Evolutionary conservation across 37 sponge, comb jelly and placozoan species (phyloP).

Genomic region (Cladorhizidae sp.): DNA sequence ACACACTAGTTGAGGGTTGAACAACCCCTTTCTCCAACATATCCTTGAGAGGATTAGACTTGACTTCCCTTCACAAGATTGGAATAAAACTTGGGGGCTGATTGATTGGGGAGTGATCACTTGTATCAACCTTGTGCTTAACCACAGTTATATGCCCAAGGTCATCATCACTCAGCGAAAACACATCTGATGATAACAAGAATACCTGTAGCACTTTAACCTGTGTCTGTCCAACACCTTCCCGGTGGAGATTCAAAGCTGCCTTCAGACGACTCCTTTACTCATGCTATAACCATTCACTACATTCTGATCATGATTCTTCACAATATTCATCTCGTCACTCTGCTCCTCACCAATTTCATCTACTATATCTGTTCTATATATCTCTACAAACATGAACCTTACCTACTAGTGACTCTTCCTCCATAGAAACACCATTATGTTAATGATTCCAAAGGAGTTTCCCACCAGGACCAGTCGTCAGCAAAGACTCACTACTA

Average conservation of each 20-base stretch:
- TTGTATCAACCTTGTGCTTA: conserved; percentile 21
- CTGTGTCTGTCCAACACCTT: neutral
- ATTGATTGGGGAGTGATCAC: conserved; percentile 33
- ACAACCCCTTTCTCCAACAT: conserved; percentile 3
- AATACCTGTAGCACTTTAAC: neutral
- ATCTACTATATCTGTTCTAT: neutral
- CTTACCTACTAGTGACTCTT: neutral
- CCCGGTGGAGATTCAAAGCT: neutral
- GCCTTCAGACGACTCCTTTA: neutral
- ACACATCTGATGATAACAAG: conserved; percentile 21
- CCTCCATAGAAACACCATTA: neutral
- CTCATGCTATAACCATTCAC: neutral
- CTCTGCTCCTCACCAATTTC: neutral
- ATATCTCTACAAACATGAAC: neutral
- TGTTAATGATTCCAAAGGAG: neutral
- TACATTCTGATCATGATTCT: neutral
- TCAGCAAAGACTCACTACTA: conserved; percentile 1
- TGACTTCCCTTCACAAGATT: neutral
- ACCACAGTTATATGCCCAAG: neutral
- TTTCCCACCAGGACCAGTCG: neutral
- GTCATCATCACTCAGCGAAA: conserved; percentile 29
- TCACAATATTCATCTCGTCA: neutral
- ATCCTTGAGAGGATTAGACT: too few relatives aligned
- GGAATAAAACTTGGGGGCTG: conserved; percentile 27
- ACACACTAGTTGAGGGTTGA: conserved; percentile 12